These are phyloP conservation scores for Gallinago solitaria DNA, from an alignment of 2,797 vertebrate species.

Conservation along the genomic window DNA sequence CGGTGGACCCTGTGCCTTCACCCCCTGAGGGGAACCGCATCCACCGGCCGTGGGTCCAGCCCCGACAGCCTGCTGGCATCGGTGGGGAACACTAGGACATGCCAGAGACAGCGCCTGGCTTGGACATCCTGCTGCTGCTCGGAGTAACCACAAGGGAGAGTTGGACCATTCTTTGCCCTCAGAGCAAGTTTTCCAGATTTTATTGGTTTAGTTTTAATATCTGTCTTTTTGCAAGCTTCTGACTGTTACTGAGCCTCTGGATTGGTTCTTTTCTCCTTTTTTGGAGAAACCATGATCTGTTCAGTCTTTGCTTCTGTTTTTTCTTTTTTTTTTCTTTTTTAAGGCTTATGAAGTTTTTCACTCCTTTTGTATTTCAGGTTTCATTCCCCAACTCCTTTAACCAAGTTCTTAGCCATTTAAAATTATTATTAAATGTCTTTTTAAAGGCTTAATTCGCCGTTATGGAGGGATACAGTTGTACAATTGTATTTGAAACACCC, in stretches of 20 bases:
- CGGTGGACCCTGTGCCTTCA: not conserved
- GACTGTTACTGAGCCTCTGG: not conserved
- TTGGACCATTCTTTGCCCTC: not conserved
- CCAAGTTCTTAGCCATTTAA: not conserved
- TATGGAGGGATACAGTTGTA: not conserved
- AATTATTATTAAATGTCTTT: not conserved
- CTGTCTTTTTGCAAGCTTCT: not conserved
- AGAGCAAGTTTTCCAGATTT: not conserved
- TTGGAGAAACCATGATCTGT: not conserved
- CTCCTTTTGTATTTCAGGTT: not conserved
- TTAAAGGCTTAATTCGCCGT: not conserved
- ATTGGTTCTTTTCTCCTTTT: slow-evolving; percentile 40
- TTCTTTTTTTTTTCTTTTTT: not conserved
- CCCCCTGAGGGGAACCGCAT: rapidly evolving
- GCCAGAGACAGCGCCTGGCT: not conserved
- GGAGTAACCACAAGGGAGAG: not conserved
- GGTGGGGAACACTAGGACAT: rapidly evolving
- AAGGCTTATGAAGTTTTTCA: not conserved
- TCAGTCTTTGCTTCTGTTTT: not conserved
- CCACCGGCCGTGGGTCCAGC: not conserved
- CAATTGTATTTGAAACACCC: not conserved
- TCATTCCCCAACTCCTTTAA: not conserved
- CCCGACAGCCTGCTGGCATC: not conserved
- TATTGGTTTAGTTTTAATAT: not conserved
- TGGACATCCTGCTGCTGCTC: not conserved